Conservation (phyloP, 92 coral and sea anemone genomes). For the Porites lobata region DNA sequence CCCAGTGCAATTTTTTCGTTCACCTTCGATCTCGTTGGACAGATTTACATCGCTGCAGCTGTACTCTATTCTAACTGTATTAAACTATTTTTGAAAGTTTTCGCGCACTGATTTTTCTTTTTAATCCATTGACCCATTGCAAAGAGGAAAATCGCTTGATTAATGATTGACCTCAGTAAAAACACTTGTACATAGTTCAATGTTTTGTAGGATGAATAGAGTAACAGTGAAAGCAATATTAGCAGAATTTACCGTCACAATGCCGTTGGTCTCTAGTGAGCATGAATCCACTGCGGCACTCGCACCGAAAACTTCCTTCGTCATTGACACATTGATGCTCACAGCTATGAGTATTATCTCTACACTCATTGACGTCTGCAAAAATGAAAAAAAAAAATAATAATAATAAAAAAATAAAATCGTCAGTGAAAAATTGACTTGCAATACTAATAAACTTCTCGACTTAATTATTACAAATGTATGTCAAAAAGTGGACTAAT, state of each 20-base stretch:
- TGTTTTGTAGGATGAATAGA: too few species aligned
- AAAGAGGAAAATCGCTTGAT: too few species aligned
- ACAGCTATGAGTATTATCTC: conserved; percentile 77
- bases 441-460: background rate
- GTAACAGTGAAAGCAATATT: background rate
- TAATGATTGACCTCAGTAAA: too few species aligned
- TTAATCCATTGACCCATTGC: too few species aligned
- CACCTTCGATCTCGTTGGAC: too few species aligned
- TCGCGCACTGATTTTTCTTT: too few species aligned
- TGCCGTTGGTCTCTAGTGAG: conserved; percentile 86
- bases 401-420: background rate
- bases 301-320: conserved; percentile 73
- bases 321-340: conserved; percentile 83
- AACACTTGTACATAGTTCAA: background rate
- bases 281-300: conserved; percentile 85
- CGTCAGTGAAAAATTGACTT: background rate
- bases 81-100: too few species aligned
- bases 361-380: conserved; percentile 76
- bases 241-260: conserved; percentile 88
- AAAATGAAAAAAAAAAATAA: background rate
- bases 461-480: too few species aligned
- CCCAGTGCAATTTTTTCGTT: too few species aligned
- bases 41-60: too few species aligned
- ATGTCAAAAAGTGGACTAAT: background rate
- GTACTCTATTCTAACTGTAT: too few species aligned